Conservation (phyloP, 2,888 invertebrate species). For the Portevinia maculata region DNA sequence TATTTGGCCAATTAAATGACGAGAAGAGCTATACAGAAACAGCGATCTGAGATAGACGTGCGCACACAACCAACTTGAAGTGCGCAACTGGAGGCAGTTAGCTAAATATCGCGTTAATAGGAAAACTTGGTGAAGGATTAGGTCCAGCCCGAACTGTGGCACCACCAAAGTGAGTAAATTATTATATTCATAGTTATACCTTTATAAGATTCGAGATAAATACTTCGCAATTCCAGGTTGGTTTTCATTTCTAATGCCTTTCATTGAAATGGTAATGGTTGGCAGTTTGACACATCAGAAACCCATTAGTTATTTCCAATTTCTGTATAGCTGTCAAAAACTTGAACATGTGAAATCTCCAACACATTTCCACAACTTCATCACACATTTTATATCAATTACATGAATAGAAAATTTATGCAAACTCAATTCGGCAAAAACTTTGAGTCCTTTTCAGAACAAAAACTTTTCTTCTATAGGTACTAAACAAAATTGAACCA, state of each 20-base stretch:
- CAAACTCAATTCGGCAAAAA: conserved; percentile 41
- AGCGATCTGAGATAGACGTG: too few relatives aligned
- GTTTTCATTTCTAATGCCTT: background rate
- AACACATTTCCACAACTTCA: conserved; percentile 24
- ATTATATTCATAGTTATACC: too few relatives aligned
- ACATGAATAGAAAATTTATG: conserved; percentile 40
- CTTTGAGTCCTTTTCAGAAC: conserved; percentile 1
- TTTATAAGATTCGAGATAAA: background rate
- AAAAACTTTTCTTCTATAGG: conserved; percentile 13
- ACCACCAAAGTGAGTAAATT: too few relatives aligned
- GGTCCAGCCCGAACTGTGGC: too few relatives aligned
- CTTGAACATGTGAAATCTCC: background rate
- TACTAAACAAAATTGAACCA: too few relatives aligned
- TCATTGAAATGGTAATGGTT: background rate
- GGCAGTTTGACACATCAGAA: conserved; percentile 1
- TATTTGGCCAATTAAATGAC: too few relatives aligned
- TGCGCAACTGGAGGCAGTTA: too few relatives aligned
- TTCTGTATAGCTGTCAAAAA: conserved; percentile 1
- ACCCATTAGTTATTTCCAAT: background rate
- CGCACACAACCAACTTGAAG: too few relatives aligned
- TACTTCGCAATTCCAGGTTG: background rate
- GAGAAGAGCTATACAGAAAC: too few relatives aligned
- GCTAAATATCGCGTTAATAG: too few relatives aligned
- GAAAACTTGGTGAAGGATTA: too few relatives aligned
- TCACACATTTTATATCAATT: conserved; percentile 50